phyloP scores from a whole-genome alignment of 1,140 invertebrate genomes.

The Lutraria rhynchaena region DNA sequence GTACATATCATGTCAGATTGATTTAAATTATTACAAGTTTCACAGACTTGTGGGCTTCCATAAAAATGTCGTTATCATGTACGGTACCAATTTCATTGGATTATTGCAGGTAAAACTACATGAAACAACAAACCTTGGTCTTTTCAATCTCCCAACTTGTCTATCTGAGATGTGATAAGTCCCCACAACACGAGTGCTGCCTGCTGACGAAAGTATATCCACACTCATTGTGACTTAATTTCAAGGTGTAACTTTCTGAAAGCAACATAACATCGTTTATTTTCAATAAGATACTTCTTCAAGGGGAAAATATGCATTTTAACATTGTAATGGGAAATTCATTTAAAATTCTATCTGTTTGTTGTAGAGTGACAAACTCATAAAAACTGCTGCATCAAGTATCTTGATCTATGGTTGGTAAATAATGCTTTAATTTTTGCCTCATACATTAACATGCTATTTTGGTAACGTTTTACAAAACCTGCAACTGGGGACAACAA shows the following conservation, averaged over 20 bases:
- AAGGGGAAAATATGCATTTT: background rate
- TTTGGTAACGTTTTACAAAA: too few species aligned
- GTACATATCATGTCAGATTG: too few species aligned
- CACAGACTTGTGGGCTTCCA: background rate
- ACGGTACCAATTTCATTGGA: background rate
- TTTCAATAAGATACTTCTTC: background rate
- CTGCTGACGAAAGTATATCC: constrained; percentile 13
- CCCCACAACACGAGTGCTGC: constrained; percentile 26
- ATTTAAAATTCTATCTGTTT: background rate
- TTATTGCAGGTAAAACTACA: background rate
- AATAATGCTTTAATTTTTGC: too few species aligned
- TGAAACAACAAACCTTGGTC: constrained; percentile 40
- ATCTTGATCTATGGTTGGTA: background rate
- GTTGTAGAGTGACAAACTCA: background rate
- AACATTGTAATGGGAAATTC: background rate
- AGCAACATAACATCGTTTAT: background rate
- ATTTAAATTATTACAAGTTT: background rate
- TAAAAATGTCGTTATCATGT: background rate
- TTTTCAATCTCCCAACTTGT: constrained; percentile 29
- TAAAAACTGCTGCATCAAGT: background rate
- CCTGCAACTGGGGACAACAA: too few species aligned
- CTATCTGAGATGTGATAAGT: constrained; percentile 36
- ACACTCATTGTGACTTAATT: constrained; percentile 15
- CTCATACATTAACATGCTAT: too few species aligned
- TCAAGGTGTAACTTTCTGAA: background rate